Evolutionary conservation across 2,797 vertebrate genomes (phyloP).

Genomic region (Eupleurogrammus muticus): DNA sequence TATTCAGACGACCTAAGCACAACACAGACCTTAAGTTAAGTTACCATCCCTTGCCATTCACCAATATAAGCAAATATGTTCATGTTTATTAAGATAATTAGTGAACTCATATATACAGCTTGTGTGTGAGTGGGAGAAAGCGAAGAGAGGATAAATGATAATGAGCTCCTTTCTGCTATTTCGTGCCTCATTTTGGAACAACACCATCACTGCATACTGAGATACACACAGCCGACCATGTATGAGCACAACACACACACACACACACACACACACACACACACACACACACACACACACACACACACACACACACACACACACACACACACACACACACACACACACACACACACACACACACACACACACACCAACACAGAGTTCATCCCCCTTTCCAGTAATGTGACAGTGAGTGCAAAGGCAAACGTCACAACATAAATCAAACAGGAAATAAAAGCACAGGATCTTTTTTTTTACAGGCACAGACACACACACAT

Average conservation of each 20-base stretch:
- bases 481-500: slow-evolving; percentile 19
- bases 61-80: background rate
- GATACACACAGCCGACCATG: background rate
- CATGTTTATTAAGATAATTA: background rate
- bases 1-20: too few relatives aligned
- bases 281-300: too few relatives aligned
- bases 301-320: too few relatives aligned
- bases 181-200: slow-evolving; percentile 21
- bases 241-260: background rate
- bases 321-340: too few relatives aligned
- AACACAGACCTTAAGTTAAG: too few relatives aligned
- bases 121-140: background rate
- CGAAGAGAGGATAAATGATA: background rate
- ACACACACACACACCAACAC: too few relatives aligned
- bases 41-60: too few relatives aligned
- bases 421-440: slow-evolving; percentile 75
- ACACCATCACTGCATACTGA: slow-evolving; percentile 11
- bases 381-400: slow-evolving; percentile 45
- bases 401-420: slow-evolving; percentile 69
- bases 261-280: too few relatives aligned
- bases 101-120: background rate
- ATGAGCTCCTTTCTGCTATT: slow-evolving; percentile 16
- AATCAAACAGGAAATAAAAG: slow-evolving; percentile 76
- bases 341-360: too few relatives aligned
- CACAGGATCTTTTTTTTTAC: slow-evolving; percentile 59